These are phyloP conservation scores for Siniperca obscura DNA, from an alignment of 2,797 vertebrate species.

Conservation along the genomic window DNA sequence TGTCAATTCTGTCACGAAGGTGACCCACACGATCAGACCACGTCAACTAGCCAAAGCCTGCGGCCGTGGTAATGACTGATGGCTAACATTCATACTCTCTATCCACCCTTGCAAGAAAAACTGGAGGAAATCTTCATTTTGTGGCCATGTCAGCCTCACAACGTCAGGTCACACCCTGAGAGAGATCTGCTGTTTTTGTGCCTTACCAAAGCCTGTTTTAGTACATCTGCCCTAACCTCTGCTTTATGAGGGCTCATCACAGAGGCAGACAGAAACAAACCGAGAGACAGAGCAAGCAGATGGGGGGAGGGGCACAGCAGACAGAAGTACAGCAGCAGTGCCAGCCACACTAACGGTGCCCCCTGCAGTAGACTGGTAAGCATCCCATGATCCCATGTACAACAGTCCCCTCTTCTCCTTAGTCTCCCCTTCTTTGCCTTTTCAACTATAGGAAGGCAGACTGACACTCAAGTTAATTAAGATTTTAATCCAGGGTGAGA, in stretches of 20 bases:
- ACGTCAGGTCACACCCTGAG: conserved; percentile 59
- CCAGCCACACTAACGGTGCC: conserved; percentile 39
- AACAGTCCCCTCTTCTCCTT: conserved; percentile 39
- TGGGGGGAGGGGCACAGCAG: conserved; percentile 23
- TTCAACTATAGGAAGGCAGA: conserved; percentile 61
- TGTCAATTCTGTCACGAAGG: conserved; percentile 80
- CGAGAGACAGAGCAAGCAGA: conserved; percentile 20
- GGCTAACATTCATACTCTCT: conserved; percentile 40
- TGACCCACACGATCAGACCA: conserved; percentile 75
- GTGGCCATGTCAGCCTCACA: conserved; percentile 41
- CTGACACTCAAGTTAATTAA: conserved; percentile 83
- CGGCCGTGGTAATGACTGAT: conserved; percentile 26
- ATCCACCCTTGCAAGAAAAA: conserved; percentile 43
- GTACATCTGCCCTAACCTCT: conserved; percentile 41
- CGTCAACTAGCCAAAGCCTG: conserved; percentile 46
- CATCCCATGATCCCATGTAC: conserved; percentile 59
- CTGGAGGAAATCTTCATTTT: conserved; percentile 55
- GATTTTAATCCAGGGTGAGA: conserved; percentile 82
- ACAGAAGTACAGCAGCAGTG: conserved; percentile 42
- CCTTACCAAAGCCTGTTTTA: conserved; percentile 38
- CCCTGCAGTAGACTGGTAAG: conserved; percentile 46
- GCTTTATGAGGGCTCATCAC: conserved; percentile 60
- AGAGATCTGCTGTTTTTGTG: conserved; percentile 41
- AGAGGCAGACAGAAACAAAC: conserved; percentile 47
- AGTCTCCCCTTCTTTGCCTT: conserved; percentile 47